phyloP scores from a whole-genome alignment of 2,888 invertebrate species.

The Nemapogon koenigi region DNA sequence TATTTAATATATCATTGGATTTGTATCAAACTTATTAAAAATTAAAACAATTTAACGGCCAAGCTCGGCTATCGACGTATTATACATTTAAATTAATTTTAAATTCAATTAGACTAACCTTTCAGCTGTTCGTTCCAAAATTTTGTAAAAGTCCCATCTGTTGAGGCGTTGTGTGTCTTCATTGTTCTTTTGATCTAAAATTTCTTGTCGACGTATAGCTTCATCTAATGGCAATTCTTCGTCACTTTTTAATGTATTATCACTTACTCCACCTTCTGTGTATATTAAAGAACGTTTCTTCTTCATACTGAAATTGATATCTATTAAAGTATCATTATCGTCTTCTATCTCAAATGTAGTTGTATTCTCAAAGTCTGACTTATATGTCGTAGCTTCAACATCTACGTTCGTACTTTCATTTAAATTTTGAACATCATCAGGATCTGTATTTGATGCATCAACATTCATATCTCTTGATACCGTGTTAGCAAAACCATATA shows the following conservation, averaged over 20 bases:
- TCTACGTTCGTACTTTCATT: neutral
- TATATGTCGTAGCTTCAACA: neutral
- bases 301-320: constrained; percentile 1
- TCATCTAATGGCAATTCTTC: constrained; percentile 6
- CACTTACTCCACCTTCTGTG: constrained; percentile 5
- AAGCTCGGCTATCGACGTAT: too few relatives aligned
- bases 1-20: too few relatives aligned
- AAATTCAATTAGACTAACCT: constrained; percentile 27
- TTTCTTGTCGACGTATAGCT: constrained; percentile 26
- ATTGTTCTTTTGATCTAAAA: constrained; percentile 18
- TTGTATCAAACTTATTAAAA: too few relatives aligned
- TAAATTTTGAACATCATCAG: neutral
- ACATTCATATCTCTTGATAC: constrained; percentile 3
- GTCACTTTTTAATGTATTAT: neutral
- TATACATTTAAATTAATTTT: neutral
- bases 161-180: constrained; percentile 14
- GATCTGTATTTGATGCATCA: neutral
- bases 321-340: neutral
- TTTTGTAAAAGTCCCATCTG: constrained; percentile 59
- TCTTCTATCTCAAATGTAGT: constrained; percentile 3
- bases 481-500: constrained; percentile 6
- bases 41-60: too few relatives aligned
- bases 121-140: constrained; percentile 42
- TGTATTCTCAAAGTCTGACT: neutral
- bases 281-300: constrained; percentile 3